Evolutionary conservation across 2,888 invertebrate genomes (phyloP).

Genomic region (Leptopilina syphax): DNA sequence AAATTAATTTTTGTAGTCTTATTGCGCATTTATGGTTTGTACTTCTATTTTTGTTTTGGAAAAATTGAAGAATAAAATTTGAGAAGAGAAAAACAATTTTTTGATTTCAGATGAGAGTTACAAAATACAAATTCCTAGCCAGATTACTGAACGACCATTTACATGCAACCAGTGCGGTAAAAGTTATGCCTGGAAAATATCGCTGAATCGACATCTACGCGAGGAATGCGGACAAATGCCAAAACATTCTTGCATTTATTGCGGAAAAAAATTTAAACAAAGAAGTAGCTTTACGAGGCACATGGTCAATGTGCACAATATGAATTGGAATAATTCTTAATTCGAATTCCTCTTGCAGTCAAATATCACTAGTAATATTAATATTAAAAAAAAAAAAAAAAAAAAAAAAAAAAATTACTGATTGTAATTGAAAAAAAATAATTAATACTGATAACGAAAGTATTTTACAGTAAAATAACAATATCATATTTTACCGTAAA

Average conservation of each 20-base stretch:
- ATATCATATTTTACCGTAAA: too few relatives aligned
- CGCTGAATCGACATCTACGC: conserved; percentile 77
- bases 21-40: too few relatives aligned
- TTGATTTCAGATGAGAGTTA: conserved; percentile 29
- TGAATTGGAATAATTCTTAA: background rate
- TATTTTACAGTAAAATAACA: too few relatives aligned
- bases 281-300: conserved; percentile 65
- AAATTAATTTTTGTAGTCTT: too few relatives aligned
- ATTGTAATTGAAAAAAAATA: too few relatives aligned
- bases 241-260: conserved; percentile 71
- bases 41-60: too few relatives aligned
- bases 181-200: conserved; percentile 82
- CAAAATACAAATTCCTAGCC: conserved; percentile 10
- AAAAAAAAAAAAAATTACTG: too few relatives aligned
- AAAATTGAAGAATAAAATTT: background rate
- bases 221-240: conserved; percentile 73
- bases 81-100: background rate
- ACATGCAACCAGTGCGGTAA: conserved; percentile 87
- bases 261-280: conserved; percentile 70
- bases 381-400: background rate
- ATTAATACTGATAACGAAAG: too few relatives aligned
- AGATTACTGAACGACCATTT: conserved; percentile 2
- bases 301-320: conserved; percentile 50
- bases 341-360: too few relatives aligned
- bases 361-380: background rate